Evolutionary conservation across 2,797 vertebrate species (phyloP).

Genomic region (Rachycentron canadum): DNA sequence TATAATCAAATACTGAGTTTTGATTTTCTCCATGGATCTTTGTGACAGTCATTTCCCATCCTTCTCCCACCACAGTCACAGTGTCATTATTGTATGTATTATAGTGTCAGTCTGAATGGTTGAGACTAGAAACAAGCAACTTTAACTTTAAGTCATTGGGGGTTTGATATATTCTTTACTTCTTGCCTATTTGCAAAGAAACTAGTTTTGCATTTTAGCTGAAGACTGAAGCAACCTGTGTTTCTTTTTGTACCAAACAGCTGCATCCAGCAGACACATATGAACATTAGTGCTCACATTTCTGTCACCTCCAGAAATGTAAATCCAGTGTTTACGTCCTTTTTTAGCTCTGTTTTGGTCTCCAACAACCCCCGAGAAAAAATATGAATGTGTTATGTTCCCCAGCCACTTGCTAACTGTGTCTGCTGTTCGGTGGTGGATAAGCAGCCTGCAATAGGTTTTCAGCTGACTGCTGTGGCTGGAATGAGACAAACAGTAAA

Average conservation of each 20-base stretch:
- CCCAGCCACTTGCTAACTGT: neutral
- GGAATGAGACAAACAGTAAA: neutral
- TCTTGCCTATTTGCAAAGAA: too few species aligned
- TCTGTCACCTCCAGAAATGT: neutral
- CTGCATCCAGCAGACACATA: neutral
- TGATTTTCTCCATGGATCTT: neutral
- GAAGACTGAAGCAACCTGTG: neutral
- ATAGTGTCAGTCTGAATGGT: too few species aligned
- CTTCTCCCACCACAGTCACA: too few species aligned
- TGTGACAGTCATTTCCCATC: too few species aligned
- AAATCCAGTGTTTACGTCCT: neutral
- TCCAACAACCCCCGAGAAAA: neutral
- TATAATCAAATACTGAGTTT: neutral
- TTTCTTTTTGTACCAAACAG: too few species aligned
- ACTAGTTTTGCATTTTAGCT: too few species aligned
- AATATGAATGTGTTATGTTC: neutral
- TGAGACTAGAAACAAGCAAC: too few species aligned
- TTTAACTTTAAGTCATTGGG: too few species aligned
- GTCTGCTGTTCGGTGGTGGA: neutral
- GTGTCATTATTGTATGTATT: too few species aligned
- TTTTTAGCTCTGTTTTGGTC: neutral
- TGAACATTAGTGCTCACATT: neutral
- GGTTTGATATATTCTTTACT: too few species aligned
- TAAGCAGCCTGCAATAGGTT: neutral
- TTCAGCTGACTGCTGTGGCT: neutral